phyloP scores from a whole-genome alignment of 2,797 vertebrate genomes.

The Philypnodon macrostomus region DNA sequence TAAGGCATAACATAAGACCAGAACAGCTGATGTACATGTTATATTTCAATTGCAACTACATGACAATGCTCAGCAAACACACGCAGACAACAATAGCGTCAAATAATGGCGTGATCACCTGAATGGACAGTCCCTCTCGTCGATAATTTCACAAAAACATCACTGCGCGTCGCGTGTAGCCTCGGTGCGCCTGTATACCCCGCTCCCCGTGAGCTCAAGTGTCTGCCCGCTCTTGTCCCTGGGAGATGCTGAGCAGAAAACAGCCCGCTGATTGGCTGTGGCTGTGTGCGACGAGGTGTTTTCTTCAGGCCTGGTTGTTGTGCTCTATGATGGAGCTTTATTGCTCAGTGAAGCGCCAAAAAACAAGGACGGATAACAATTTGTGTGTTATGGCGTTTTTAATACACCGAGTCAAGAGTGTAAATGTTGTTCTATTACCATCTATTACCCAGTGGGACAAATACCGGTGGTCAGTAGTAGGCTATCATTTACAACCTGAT shows the following conservation, averaged over 20 bases:
- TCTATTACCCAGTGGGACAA: no score
- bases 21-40: slow-evolving; percentile 11
- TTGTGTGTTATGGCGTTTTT: no score
- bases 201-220: slow-evolving; percentile 44
- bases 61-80: background rate
- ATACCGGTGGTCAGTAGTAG: no score
- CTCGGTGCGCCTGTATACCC: slow-evolving; percentile 25
- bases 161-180: slow-evolving; percentile 32
- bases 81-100: background rate
- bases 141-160: slow-evolving; percentile 52
- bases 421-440: no score
- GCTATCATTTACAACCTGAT: no score
- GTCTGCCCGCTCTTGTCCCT: slow-evolving; percentile 31
- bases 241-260: slow-evolving; percentile 68
- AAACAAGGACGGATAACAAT: slow-evolving; percentile 23
- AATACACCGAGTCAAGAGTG: background rate
- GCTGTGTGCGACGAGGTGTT: slow-evolving; percentile 29
- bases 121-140: slow-evolving; percentile 42
- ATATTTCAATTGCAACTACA: background rate
- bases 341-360: slow-evolving; percentile 11
- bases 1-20: slow-evolving; percentile 5
- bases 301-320: slow-evolving; percentile 17
- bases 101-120: slow-evolving; percentile 42
- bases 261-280: slow-evolving; percentile 72
- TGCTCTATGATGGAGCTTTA: slow-evolving; percentile 18